Evolutionary conservation across 1,140 invertebrate genomes (phyloP).

Genomic region (Bradynema listronoti): DNA sequence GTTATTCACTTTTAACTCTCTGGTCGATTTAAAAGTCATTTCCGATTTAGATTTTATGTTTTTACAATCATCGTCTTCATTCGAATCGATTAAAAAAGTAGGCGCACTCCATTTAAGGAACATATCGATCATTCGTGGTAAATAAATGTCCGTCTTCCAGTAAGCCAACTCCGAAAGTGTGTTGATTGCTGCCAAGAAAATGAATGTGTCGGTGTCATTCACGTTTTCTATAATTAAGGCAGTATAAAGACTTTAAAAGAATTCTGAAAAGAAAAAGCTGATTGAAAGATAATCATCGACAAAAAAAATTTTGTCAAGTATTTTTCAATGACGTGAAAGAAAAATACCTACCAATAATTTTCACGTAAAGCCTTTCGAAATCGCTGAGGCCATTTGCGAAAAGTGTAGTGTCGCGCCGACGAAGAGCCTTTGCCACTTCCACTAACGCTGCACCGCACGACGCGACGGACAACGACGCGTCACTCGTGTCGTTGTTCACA

Average conservation of each 20-base stretch:
- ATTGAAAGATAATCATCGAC: neutral
- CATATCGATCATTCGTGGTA: constrained; percentile 24
- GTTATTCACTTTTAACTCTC: constrained; percentile 7
- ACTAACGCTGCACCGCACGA: constrained; percentile 7
- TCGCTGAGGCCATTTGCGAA: constrained; percentile 4
- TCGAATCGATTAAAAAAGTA: neutral
- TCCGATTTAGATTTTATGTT: too few species aligned
- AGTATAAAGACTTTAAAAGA: neutral
- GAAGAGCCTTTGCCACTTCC: constrained; percentile 17
- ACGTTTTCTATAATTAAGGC: constrained; percentile 27
- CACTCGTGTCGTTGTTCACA: neutral
- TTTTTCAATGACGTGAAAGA: constrained; percentile 12
- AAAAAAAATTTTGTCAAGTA: too few species aligned
- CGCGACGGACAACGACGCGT: too few species aligned
- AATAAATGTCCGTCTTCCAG: constrained; percentile 30
- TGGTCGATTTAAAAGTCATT: too few species aligned
- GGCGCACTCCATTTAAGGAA: constrained; percentile 24
- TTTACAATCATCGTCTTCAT: constrained; percentile 17
- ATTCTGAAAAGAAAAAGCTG: constrained; percentile 4
- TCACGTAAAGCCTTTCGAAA: constrained; percentile 18
- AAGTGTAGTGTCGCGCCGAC: constrained; percentile 11
- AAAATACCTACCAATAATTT: constrained; percentile 19
- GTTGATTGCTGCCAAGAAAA: constrained; percentile 43
- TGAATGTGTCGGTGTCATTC: constrained; percentile 34
- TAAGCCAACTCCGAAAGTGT: constrained; percentile 35